A percentile compares a stretch with the other conserved stretches of the same genome.
Conservation (phyloP, 2,888 invertebrate species). For the Lydus trimaculatus region DNA sequence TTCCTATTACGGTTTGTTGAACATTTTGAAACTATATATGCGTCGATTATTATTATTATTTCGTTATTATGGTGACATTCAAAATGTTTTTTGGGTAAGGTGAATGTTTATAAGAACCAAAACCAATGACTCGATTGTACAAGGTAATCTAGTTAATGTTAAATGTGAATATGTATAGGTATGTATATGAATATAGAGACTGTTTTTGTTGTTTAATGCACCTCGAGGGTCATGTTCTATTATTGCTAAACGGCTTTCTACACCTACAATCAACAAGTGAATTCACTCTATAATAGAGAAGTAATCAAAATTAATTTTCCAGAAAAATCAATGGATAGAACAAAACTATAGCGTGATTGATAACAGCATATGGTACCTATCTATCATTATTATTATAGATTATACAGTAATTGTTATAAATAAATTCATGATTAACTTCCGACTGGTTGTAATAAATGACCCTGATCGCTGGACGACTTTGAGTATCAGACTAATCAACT, state of each 20-base stretch:
- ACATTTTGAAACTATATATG: not conserved
- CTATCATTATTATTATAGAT: not conserved
- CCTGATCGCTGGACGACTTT: constrained; percentile 17
- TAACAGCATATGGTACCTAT: not conserved
- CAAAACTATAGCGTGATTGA: not conserved
- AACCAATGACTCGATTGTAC: constrained; percentile 10
- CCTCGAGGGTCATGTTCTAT: constrained; percentile 28
- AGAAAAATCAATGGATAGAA: constrained; percentile 5
- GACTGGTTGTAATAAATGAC: not conserved
- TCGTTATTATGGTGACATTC: constrained; percentile 24
- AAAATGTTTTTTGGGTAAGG: constrained; percentile 26
- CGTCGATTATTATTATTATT: no score
- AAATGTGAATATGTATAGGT: not conserved
- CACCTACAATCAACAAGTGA: constrained; percentile 30
- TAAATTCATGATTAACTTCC: not conserved
- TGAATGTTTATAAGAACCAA: constrained; percentile 23
- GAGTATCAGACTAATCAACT: not conserved
- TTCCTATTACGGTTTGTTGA: not conserved
- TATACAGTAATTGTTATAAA: not conserved
- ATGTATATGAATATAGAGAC: constrained; percentile 17
- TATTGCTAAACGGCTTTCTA: constrained; percentile 32
- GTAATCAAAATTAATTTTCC: constrained; percentile 12
- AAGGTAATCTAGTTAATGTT: constrained; percentile 33
- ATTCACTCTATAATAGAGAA: constrained; percentile 20
- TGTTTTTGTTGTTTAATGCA: constrained; percentile 25